A percentile compares a stretch with the other conserved stretches of the same genome.
These are phyloP conservation scores for Ondatra zibethicus DNA, from an alignment of 2,113 vertebrate species.

Conservation along the genomic window DNA sequence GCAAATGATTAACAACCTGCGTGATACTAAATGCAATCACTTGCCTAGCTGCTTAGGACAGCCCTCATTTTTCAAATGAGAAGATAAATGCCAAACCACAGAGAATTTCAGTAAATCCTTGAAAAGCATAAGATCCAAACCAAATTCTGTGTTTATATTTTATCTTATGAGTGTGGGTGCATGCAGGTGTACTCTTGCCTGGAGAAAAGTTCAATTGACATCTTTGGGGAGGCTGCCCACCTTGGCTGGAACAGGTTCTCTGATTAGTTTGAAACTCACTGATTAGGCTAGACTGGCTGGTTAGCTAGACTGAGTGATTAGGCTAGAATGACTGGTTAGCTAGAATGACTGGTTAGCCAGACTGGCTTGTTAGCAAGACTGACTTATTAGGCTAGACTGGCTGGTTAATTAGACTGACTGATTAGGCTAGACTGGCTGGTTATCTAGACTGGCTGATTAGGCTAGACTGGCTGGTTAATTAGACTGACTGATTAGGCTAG, in stretches of 20 bases:
- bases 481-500: too few species aligned
- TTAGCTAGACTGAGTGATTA: neutral
- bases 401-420: too few species aligned
- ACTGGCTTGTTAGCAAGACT: too few species aligned
- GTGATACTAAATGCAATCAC: neutral
- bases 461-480: too few species aligned
- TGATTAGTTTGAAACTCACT: neutral
- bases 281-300: neutral
- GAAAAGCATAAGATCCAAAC: neutral
- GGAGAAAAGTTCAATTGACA: too few species aligned
- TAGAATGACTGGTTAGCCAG: too few species aligned
- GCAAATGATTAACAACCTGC: neutral
- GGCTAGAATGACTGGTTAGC: too few species aligned
- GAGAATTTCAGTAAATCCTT: constrained; percentile 36
- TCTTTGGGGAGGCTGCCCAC: neutral
- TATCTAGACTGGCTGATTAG: too few species aligned
- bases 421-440: too few species aligned
- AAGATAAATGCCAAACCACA: constrained; percentile 10
- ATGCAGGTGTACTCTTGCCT: neutral
- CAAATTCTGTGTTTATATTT: neutral
- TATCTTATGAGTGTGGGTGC: neutral
- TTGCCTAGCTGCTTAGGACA: neutral
- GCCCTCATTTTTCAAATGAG: neutral
- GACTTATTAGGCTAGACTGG: too few species aligned
- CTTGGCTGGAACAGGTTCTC: neutral